Percentiles rank a stretch among this genome's conserved stretches.
Conservation (phyloP, 2,888 invertebrate species). For the Ectemnius lituratus region DNA sequence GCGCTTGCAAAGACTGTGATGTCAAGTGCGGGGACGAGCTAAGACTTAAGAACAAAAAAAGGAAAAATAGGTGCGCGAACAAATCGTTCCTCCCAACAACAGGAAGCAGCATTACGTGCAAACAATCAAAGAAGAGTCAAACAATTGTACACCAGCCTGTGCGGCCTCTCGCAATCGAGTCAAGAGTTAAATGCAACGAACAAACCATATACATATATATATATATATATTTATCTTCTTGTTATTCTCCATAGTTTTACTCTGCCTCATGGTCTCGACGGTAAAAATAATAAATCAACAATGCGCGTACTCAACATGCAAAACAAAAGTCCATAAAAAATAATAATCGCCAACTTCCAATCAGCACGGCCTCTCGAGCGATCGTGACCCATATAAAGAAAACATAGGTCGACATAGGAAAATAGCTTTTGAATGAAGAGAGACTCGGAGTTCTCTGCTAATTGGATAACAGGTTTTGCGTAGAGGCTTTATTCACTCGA, state of each 20-base stretch:
- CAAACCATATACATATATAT: conserved; percentile 64
- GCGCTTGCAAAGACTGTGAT: no score
- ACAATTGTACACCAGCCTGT: conserved; percentile 19
- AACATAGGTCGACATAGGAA: no score
- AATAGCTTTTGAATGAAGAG: no score
- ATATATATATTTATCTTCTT: conserved; percentile 28
- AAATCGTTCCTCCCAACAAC: conserved; percentile 29
- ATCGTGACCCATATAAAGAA: neutral
- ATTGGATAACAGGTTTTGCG: neutral
- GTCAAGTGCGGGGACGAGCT: no score
- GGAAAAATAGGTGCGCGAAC: neutral
- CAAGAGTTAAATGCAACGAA: conserved; percentile 56
- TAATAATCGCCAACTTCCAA: conserved; percentile 54
- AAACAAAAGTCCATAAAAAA: conserved; percentile 63
- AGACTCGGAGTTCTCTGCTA: no score
- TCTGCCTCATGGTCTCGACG: conserved; percentile 47
- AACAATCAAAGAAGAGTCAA: conserved; percentile 15
- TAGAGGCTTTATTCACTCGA: conserved; percentile 10
- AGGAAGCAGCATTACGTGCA: conserved; percentile 2
- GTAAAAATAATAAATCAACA: conserved; percentile 66
- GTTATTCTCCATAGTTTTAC: conserved; percentile 52
- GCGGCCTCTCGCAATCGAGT: conserved; percentile 28
- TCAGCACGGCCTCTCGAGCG: conserved; percentile 31
- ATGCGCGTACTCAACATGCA: conserved; percentile 64
- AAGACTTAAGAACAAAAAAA: no score